Evolutionary conservation across 2,888 invertebrate species (phyloP).

Genomic region (Chaitophorus viminalis): DNA sequence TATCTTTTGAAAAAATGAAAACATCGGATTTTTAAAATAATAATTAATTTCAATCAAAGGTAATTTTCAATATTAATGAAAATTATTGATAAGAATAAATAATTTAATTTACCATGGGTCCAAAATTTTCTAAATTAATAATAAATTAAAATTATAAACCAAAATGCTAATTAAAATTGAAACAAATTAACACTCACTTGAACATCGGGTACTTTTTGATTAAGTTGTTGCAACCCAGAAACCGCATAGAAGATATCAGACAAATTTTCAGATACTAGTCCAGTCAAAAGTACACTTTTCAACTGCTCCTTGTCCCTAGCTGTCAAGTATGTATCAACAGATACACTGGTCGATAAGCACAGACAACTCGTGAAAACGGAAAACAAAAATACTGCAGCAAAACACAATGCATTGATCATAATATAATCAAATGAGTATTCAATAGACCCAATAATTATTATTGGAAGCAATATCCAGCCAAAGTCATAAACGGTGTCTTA

Average conservation of each 20-base stretch:
- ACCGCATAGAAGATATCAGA: slow-evolving; percentile 78
- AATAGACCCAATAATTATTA: background rate
- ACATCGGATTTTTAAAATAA: too few species aligned
- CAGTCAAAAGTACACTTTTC: slow-evolving; percentile 64
- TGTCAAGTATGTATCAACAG: slow-evolving; percentile 65
- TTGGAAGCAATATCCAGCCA: background rate
- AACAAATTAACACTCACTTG: slow-evolving; percentile 69
- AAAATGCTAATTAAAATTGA: too few species aligned
- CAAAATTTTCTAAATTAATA: too few species aligned
- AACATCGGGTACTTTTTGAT: slow-evolving; percentile 71
- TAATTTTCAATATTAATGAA: too few species aligned
- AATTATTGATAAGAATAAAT: too few species aligned
- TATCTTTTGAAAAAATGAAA: too few species aligned
- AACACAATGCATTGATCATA: background rate
- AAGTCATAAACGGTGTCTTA: background rate
- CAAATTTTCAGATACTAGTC: slow-evolving; percentile 70
- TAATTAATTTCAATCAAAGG: too few species aligned
- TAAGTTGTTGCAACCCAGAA: slow-evolving; percentile 77
- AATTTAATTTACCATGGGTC: too few species aligned
- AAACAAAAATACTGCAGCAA: slow-evolving; percentile 37
- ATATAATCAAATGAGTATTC: background rate
- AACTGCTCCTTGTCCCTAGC: slow-evolving; percentile 64
- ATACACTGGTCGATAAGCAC: slow-evolving; percentile 32
- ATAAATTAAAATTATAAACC: too few species aligned
- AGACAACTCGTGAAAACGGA: slow-evolving; percentile 20